These are phyloP conservation scores for Anoncus sp. DNA, from an alignment of 2,888 invertebrate genomes.

Conservation along the genomic window DNA sequence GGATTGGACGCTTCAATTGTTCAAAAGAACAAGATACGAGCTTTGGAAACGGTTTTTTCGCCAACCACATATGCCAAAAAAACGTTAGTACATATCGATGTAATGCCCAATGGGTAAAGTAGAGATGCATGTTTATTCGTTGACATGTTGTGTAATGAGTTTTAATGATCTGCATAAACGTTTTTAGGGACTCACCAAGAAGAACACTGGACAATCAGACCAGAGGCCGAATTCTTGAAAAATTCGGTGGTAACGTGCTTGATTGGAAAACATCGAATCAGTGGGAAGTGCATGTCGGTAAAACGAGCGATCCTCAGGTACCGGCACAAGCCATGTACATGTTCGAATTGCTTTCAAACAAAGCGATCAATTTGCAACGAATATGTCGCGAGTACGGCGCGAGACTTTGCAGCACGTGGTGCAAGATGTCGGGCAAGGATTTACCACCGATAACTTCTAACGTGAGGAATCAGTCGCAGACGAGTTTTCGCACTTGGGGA, in stretches of 20 bases:
- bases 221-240: constrained; percentile 71
- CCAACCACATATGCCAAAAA: constrained; percentile 58
- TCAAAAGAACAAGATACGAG: constrained; percentile 66
- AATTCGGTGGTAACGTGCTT: constrained; percentile 68
- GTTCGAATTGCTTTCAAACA: constrained; percentile 77
- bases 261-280: constrained; percentile 71
- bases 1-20: constrained; percentile 44
- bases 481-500: constrained; percentile 86
- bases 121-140: not conserved
- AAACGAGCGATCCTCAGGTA: constrained; percentile 71
- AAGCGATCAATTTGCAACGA: constrained; percentile 66
- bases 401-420: constrained; percentile 72
- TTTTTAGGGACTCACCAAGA: constrained; percentile 36
- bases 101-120: not conserved
- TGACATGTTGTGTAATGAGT: not conserved
- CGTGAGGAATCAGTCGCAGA: constrained; percentile 78
- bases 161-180: not conserved
- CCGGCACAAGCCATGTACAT: constrained; percentile 73
- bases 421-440: constrained; percentile 54
- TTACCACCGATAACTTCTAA: constrained; percentile 69
- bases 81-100: constrained; percentile 56
- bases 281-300: constrained; percentile 59
- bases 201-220: constrained; percentile 19
- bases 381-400: constrained; percentile 71
- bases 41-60: constrained; percentile 63